phyloP scores from a whole-genome alignment of 2,797 vertebrate species.

The Cetoscarus ocellatus region DNA sequence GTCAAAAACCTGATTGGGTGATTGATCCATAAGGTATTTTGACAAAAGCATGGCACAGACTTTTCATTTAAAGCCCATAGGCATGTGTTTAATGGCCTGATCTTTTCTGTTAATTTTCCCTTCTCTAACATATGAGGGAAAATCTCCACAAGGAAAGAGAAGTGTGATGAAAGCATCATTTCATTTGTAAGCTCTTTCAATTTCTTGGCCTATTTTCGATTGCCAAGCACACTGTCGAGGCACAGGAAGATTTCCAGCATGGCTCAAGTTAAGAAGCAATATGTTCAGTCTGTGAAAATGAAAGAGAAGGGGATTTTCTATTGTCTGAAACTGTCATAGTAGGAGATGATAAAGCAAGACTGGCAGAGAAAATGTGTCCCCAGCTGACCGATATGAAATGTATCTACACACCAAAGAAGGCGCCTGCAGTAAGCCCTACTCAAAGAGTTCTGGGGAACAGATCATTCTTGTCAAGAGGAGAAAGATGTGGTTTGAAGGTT shows the following conservation, averaged over 20 bases:
- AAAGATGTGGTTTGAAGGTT: not conserved
- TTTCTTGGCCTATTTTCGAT: not conserved
- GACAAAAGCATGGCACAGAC: no score
- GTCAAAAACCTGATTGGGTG: no score
- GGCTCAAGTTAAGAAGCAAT: not conserved
- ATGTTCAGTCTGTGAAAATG: not conserved
- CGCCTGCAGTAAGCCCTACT: not conserved
- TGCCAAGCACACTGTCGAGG: not conserved
- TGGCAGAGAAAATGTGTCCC: not conserved
- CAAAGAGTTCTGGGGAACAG: not conserved
- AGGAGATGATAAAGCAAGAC: not conserved
- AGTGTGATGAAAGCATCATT: not conserved
- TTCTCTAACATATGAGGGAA: not conserved
- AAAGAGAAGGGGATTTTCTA: conserved; percentile 3
- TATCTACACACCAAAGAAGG: conserved; percentile 2
- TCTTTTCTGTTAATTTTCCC: not conserved
- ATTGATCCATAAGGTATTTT: no score
- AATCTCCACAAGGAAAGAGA: not conserved
- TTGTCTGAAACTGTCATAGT: not conserved
- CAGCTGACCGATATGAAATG: not conserved
- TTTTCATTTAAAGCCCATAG: no score
- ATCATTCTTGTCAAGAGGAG: not conserved
- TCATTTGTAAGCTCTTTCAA: not conserved
- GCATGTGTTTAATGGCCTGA: not conserved
- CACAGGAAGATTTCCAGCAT: not conserved